These are phyloP conservation scores for Augochlora pura DNA, from an alignment of 1,140 invertebrate species.

Conservation along the genomic window DNA sequence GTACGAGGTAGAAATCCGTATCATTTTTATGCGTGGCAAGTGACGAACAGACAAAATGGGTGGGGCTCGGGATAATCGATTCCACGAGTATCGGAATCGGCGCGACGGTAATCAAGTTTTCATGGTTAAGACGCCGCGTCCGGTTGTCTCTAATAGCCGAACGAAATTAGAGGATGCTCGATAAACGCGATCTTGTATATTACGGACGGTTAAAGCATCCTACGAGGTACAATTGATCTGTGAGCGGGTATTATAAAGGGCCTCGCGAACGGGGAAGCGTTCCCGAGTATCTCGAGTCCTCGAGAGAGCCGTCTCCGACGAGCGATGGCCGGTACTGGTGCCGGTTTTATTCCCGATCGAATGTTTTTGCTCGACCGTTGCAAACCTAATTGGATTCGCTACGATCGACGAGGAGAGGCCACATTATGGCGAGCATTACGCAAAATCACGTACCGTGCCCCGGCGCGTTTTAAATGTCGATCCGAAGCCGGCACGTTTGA, in stretches of 20 bases:
- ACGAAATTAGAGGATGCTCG: conserved; percentile 16
- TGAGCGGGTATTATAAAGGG: conserved; percentile 30
- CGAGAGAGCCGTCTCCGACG: conserved; percentile 6
- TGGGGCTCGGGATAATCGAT: conserved; percentile 14
- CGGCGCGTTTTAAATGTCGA: conserved; percentile 24
- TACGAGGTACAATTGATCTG: conserved; percentile 49
- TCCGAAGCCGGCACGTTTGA: neutral
- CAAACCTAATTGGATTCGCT: conserved; percentile 70
- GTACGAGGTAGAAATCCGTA: too few relatives aligned
- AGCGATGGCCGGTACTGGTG: conserved; percentile 25
- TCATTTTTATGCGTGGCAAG: neutral
- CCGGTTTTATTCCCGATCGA: conserved; percentile 68
- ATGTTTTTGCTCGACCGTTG: conserved; percentile 64
- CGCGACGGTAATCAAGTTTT: neutral
- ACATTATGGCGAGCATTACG: conserved; percentile 34
- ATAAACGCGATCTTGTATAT: neutral
- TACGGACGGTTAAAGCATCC: neutral
- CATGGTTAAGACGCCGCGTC: neutral
- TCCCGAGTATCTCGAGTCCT: conserved; percentile 1
- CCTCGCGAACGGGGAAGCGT: conserved; percentile 43
- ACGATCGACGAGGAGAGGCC: conserved; percentile 31
- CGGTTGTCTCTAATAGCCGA: neutral
- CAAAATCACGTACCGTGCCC: conserved; percentile 32
- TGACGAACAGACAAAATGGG: neutral
- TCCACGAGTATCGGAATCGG: conserved; percentile 18